These are phyloP conservation scores for Cygnus atratus DNA, from an alignment of 2,113 vertebrate species.

Conservation along the genomic window DNA sequence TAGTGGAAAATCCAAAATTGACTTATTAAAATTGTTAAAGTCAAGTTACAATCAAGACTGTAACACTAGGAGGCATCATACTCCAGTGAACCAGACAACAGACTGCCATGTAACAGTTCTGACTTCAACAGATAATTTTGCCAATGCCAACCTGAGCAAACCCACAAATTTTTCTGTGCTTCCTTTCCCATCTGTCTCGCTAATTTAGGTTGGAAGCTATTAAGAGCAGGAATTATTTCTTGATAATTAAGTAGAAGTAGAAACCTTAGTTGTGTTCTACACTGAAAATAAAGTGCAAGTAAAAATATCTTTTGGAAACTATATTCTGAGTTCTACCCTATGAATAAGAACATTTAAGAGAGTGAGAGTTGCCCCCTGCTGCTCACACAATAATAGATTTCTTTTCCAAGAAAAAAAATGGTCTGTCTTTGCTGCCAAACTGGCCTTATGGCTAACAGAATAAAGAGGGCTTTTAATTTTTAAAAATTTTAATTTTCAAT, in stretches of 20 bases:
- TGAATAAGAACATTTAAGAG: not conserved
- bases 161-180: not conserved
- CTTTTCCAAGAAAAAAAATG: not conserved
- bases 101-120: not conserved
- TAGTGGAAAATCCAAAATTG: not conserved
- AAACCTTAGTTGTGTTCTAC: not conserved
- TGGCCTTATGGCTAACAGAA: not conserved
- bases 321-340: not conserved
- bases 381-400: not conserved
- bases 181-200: not conserved
- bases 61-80: not conserved
- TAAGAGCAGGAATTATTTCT: not conserved
- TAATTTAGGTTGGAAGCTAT: not conserved
- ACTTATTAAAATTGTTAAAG: not conserved
- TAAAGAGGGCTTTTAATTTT: not conserved
- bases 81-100: not conserved
- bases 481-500: no score
- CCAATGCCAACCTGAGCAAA: not conserved
- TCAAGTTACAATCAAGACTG: not conserved
- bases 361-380: not conserved
- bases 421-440: not conserved
- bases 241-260: not conserved
- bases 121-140: fast-evolving
- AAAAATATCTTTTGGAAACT: not conserved
- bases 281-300: not conserved